A percentile compares a stretch with the other conserved stretches of the same genome.
Evolutionary conservation across 1,140 invertebrate genomes (phyloP).

Genomic region (Lucilia cuprina): DNA sequence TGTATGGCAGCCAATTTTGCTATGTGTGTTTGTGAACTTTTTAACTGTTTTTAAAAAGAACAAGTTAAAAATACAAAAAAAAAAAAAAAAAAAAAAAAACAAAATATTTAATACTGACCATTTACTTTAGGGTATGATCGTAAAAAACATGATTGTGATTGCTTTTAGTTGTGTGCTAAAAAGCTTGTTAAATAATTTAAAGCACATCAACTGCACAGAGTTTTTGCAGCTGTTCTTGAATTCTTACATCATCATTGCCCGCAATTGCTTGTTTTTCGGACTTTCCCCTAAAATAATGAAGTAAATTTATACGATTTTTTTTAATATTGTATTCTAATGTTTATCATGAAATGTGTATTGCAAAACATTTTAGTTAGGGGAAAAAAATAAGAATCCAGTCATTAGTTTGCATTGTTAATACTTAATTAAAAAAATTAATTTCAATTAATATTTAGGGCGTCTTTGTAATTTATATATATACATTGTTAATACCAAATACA

Average conservation of each 20-base stretch:
- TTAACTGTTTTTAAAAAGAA: neutral
- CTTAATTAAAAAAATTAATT: neutral
- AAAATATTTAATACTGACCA: neutral
- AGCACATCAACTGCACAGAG: neutral
- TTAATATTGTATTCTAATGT: too few relatives aligned
- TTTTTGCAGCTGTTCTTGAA: too few relatives aligned
- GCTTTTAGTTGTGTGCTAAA: constrained; percentile 6
- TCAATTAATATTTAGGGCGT: neutral
- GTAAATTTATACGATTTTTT: too few relatives aligned
- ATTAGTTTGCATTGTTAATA: neutral
- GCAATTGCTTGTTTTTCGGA: too few relatives aligned
- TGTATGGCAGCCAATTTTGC: too few relatives aligned
- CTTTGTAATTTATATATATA: neutral
- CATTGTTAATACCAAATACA: too few relatives aligned
- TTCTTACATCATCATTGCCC: too few relatives aligned
- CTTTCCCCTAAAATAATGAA: too few relatives aligned
- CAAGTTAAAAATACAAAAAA: neutral
- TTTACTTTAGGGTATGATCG: neutral
- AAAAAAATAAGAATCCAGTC: neutral
- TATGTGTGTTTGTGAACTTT: neutral
- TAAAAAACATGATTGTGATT: neutral
- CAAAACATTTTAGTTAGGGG: neutral
- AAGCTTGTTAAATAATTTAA: constrained; percentile 8
- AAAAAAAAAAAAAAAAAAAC: too few relatives aligned
- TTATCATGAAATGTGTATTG: neutral